Base-by-base conservation (phyloP, 2,888 invertebrate species). In the Notodonta dromedarius region DNA sequence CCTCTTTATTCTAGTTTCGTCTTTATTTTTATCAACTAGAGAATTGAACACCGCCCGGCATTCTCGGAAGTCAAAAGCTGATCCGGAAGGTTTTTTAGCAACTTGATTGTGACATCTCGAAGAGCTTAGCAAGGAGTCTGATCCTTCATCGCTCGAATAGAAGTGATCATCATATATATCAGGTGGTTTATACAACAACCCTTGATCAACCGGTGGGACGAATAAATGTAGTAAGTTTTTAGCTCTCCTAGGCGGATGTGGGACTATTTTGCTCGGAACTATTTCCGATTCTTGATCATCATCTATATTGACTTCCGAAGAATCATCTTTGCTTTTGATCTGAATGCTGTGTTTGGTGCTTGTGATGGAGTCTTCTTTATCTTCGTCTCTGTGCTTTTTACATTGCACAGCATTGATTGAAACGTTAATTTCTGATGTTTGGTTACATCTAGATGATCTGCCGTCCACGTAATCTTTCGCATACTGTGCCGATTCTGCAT, bases 181-280 rank as follows among this genome's bases (percentile, higher is more conserved):
- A 58, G 88, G 87, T 70, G 90, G 94, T 84, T 90, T 94, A 83
- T 94, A 95, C 63, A 94, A 84, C 35, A 94, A 78, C 58, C 94
- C 94, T 78, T 95, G 88, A 32, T 96, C 96, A 16, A 94, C 94
- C 5, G 94, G 92, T 66, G 95, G 95, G 54, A 95, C 93, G 76
- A 96, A 95, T 56, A 96, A 88, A 85, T 96, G 96, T 5, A 96
- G 94, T 58, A 97, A 85, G 60, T 96, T 97, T 61, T 96, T 95
- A 0, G 96, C 94, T 83, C 96, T 96, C 70, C 97, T 94, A 0
- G 97, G 97, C 56, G 97, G 97, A 82, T 97, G 97, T 0, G 97
- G 97, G 59, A 97, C 94, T 61, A 97, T 94, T 84, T 96, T 96
- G 0, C 95, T 95, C 0, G 97, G 97, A 2, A 97, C 94, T 56